Conservation (phyloP, 2,888 invertebrate species). For the Drosophila neonasuta region DNA sequence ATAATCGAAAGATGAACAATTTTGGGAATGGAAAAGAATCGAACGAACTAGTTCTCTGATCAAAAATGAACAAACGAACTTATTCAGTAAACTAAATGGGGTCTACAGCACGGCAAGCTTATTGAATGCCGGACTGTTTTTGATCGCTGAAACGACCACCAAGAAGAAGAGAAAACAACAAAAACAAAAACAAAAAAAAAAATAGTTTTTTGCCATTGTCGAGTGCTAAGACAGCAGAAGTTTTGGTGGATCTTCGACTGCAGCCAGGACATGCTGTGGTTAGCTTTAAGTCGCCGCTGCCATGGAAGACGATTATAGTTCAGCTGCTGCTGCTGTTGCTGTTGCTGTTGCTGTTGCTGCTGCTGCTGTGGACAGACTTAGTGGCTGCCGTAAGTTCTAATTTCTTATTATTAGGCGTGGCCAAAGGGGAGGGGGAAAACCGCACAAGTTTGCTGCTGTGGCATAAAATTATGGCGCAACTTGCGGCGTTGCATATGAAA, state of each 20-base stretch:
- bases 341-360: slow-evolving; percentile 53
- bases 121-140: too few relatives aligned
- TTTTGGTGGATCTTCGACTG: slow-evolving; percentile 15
- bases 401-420: slow-evolving; percentile 77
- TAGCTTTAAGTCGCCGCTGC: slow-evolving; percentile 58
- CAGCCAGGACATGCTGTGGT: slow-evolving; percentile 58
- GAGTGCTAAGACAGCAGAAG: slow-evolving; percentile 53
- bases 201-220: slow-evolving; percentile 39
- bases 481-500: slow-evolving; percentile 71
- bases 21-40: too few relatives aligned
- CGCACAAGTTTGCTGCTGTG: slow-evolving; percentile 73
- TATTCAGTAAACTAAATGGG: too few relatives aligned
- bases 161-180: too few relatives aligned
- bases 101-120: too few relatives aligned
- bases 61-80: too few relatives aligned
- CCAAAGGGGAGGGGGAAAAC: slow-evolving; percentile 30
- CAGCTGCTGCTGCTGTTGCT: slow-evolving; percentile 58
- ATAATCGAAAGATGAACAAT: too few relatives aligned
- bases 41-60: too few relatives aligned
- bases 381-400: slow-evolving; percentile 77
- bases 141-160: too few relatives aligned
- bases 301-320: slow-evolving; percentile 67
- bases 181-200: not conserved
- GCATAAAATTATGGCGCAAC: slow-evolving; percentile 74
- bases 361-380: slow-evolving; percentile 71